Conservation (phyloP, 2,888 invertebrate genomes). For the Stegana nigrithorax region DNA sequence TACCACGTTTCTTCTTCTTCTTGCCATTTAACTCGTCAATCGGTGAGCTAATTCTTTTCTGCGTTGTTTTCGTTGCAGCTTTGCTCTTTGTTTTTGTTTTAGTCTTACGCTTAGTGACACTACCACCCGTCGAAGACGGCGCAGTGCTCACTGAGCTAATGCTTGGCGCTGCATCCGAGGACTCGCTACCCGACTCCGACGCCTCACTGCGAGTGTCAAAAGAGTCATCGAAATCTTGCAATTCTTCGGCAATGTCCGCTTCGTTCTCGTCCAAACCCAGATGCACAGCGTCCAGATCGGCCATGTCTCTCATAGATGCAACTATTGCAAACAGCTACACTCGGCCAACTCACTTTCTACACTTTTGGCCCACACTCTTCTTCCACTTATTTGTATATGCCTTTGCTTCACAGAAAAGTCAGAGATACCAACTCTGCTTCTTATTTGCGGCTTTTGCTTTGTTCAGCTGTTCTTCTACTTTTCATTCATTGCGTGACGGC, state of each 20-base stretch:
- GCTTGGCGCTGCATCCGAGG: conserved; percentile 76
- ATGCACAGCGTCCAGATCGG: conserved; percentile 73
- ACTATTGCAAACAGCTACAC: too few species aligned
- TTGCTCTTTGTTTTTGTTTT: conserved; percentile 34
- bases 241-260: conserved; percentile 82
- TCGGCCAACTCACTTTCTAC: too few species aligned
- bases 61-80: conserved; percentile 46
- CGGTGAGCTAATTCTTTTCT: conserved; percentile 48
- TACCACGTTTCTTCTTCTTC: conserved; percentile 39
- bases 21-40: conserved; percentile 51
- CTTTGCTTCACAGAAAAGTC: too few species aligned
- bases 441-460: conserved; percentile 12
- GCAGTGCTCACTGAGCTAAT: conserved; percentile 81
- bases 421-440: too few species aligned
- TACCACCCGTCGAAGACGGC: conserved; percentile 72
- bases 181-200: conserved; percentile 78
- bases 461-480: conserved; percentile 32
- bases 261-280: conserved; percentile 76
- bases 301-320: conserved; percentile 62
- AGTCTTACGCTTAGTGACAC: conserved; percentile 64
- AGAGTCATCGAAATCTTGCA: conserved; percentile 76
- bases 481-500: conserved; percentile 29
- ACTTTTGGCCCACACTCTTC: too few species aligned
- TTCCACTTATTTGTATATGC: too few species aligned
- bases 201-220: conserved; percentile 92